Base-by-base conservation (phyloP, 1,140 invertebrate species). In the Anoplophora glabripennis region DNA sequence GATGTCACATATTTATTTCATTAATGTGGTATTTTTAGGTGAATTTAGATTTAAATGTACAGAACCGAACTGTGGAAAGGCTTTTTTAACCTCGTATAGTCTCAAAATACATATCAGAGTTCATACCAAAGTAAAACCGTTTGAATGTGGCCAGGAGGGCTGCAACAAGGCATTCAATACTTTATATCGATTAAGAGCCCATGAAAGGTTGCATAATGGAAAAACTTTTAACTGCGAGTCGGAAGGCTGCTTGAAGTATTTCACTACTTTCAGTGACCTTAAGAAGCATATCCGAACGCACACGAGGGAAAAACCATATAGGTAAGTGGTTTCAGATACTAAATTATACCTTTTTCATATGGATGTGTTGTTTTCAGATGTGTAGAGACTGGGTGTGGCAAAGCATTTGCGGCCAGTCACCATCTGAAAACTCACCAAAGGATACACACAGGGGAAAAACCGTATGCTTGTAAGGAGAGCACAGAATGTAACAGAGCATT, bases 121-220 rank as follows among this genome's bases (percentile, higher is more conserved):
- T 52, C 95, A 98, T 77, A 96, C 94, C 0, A 95, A 96, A 80
- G 87, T 94, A 46, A 95, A 94, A 82, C 91, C 91, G 9, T 96
- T 93, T 75, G 85, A 89, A 71, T 91, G 89, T 70, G 82, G 81
- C 51, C 83, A 88, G 59, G 81, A 81, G 57, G 85, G 82, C 45
- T 98, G 95, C 81, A 86, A 89, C 70, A 96, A 96, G 78, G 90
- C 93, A 46, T 97, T 96, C 77, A 97, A 94, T 75, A 98, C 94
- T 53, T 78, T 95, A 18, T 96, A 96, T 80, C 88, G 92, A 80
- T 80, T 96, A 71, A 85, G 90, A 78, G 93, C 94, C 67, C 94
- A 97, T 76, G 86, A 95, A 78, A 83, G 94, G 67, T 79, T 97
- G 58, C 94, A 97, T 77, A 95, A 89, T 73, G 94, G 94, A 9